Evolutionary conservation across 2,888 invertebrate genomes (phyloP).

Genomic region (Drosophila atripex): DNA sequence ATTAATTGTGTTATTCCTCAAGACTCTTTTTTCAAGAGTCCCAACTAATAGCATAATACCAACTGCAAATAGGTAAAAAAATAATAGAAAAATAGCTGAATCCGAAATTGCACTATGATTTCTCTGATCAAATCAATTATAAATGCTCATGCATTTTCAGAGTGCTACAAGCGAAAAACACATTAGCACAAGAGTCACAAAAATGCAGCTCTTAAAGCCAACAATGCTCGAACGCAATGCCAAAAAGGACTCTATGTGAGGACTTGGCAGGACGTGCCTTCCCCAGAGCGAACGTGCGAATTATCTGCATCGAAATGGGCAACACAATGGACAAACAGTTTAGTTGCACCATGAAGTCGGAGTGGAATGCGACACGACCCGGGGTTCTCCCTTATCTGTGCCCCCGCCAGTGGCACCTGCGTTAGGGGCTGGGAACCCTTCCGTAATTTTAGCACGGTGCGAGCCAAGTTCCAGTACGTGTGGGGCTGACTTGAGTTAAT

Average conservation of each 20-base stretch:
- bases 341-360: constrained; percentile 32
- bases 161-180: not conserved
- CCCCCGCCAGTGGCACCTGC: not conserved
- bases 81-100: no score
- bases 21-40: no score
- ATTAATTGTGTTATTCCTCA: no score
- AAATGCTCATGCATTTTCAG: not conserved
- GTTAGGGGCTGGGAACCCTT: constrained; percentile 15
- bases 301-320: constrained; percentile 44
- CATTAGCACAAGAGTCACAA: not conserved
- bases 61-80: no score
- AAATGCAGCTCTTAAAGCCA: constrained; percentile 11
- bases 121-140: no score
- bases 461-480: constrained; percentile 6
- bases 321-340: constrained; percentile 39
- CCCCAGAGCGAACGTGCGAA: constrained; percentile 39
- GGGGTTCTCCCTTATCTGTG: not conserved
- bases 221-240: constrained; percentile 51
- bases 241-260: constrained; percentile 8
- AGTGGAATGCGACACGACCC: constrained; percentile 33
- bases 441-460: not conserved
- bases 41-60: no score
- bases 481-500: constrained; percentile 45
- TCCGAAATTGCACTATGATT: no score
- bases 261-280: constrained; percentile 22